These are phyloP conservation scores for Phragmatobia fuliginosa DNA, from an alignment of 2,888 invertebrate species.

Conservation along the genomic window DNA sequence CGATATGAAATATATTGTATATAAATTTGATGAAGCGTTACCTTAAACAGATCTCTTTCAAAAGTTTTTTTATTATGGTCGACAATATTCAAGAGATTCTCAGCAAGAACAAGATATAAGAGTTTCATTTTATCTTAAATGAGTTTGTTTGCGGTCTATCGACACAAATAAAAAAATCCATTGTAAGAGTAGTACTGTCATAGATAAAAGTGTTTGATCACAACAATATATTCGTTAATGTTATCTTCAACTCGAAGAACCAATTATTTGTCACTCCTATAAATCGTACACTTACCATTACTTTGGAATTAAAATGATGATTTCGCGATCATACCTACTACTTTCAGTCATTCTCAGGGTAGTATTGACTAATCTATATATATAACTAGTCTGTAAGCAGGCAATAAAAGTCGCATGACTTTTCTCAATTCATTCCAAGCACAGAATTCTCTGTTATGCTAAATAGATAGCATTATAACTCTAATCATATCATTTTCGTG, in stretches of 20 bases:
- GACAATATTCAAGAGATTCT: neutral
- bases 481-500: conserved; percentile 3
- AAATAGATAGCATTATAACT: conserved; percentile 1
- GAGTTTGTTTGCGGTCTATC: neutral
- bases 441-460: conserved; percentile 12
- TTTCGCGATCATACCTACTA: conserved; percentile 74
- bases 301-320: conserved; percentile 64
- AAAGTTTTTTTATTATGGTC: conserved; percentile 42
- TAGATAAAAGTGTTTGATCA: conserved; percentile 41
- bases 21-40: conserved; percentile 28
- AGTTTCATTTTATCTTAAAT: neutral
- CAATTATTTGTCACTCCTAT: conserved; percentile 79
- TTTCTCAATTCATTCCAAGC: conserved; percentile 20
- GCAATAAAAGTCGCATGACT: conserved; percentile 21
- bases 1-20: conserved; percentile 33
- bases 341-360: conserved; percentile 30
- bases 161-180: conserved; percentile 39
- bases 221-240: conserved; percentile 56
- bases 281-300: conserved; percentile 79
- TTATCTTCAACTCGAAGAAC: conserved; percentile 71
- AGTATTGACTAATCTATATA: conserved; percentile 24
- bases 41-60: conserved; percentile 25
- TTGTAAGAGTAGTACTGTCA: conserved; percentile 30
- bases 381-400: conserved; percentile 28
- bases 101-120: neutral